Percentiles rank a stretch among this genome's conserved stretches.
Evolutionary conservation across 2,888 invertebrate genomes (phyloP).

Genomic region (Bhutanitis thaidina): DNA sequence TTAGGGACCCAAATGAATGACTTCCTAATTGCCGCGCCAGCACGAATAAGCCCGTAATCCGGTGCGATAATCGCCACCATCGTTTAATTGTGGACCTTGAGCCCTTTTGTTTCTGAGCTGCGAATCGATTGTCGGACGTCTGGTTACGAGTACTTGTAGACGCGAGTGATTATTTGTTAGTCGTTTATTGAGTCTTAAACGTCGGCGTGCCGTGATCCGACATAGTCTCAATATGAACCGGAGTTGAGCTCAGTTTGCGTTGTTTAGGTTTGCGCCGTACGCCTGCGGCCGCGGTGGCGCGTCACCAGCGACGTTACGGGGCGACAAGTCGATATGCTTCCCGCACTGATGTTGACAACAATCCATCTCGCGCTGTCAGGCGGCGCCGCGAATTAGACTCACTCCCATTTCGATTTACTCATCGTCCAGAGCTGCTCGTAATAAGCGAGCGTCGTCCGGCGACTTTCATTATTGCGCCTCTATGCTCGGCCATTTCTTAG

Average conservation of each 20-base stretch:
- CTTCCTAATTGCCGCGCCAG: conserved; percentile 78
- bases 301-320: conserved; percentile 41
- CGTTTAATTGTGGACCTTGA: conserved; percentile 72
- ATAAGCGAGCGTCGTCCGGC: conserved; percentile 46
- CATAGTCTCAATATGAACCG: conserved; percentile 46
- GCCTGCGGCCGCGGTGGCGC: conserved; percentile 23
- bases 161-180: conserved; percentile 46
- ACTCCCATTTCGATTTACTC: conserved; percentile 75
- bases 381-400: conserved; percentile 73
- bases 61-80: conserved; percentile 53
- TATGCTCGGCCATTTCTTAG: conserved; percentile 42
- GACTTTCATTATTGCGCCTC: conserved; percentile 48
- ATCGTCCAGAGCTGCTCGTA: conserved; percentile 47
- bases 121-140: conserved; percentile 65
- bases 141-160: conserved; percentile 58
- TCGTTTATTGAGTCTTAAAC: conserved; percentile 44
- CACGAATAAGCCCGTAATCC: conserved; percentile 73
- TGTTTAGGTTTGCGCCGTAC: conserved; percentile 20
- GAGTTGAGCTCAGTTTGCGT: conserved; percentile 35
- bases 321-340: conserved; percentile 70
- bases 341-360: conserved; percentile 76
- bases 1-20: conserved; percentile 79
- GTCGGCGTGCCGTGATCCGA: conserved; percentile 32
- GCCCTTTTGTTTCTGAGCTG: conserved; percentile 62
- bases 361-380: conserved; percentile 73